phyloP scores from a whole-genome alignment of 2,888 invertebrate genomes.

The Nomada goodeniana region DNA sequence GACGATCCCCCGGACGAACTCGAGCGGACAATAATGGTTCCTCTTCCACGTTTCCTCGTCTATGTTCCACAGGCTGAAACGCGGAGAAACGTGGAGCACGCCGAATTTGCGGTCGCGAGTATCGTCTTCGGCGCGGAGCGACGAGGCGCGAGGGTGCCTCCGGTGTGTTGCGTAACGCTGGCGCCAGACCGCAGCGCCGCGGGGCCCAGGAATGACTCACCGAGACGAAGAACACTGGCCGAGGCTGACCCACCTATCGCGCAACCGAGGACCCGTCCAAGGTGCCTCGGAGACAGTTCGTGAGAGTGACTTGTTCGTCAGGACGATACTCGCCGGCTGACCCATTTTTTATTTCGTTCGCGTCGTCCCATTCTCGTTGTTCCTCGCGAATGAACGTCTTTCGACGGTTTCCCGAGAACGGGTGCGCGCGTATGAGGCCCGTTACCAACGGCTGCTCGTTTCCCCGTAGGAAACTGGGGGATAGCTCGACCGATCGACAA shows the following conservation, averaged over 20 bases:
- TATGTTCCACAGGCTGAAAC: background rate
- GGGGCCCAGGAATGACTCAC: slow-evolving; percentile 80
- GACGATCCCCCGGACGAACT: too few species aligned
- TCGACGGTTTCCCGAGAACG: too few species aligned
- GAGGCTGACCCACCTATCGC: slow-evolving; percentile 79
- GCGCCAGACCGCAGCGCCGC: slow-evolving; percentile 81
- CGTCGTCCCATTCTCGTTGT: slow-evolving; percentile 29
- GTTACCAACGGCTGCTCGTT: too few species aligned
- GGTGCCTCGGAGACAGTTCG: slow-evolving; percentile 76
- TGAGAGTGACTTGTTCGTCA: slow-evolving; percentile 72
- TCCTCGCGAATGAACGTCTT: background rate
- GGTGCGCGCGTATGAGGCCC: too few species aligned
- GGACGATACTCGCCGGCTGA: slow-evolving; percentile 64
- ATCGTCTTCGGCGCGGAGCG: slow-evolving; percentile 9
- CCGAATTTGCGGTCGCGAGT: background rate
- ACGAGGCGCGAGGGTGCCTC: slow-evolving; percentile 67
- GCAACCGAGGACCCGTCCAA: slow-evolving; percentile 78
- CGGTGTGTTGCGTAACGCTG: slow-evolving; percentile 79
- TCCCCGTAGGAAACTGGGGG: too few species aligned
- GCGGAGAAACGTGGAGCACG: background rate
- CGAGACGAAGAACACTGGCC: slow-evolving; percentile 74
- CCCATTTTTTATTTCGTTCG: slow-evolving; percentile 60
- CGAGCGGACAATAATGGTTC: too few species aligned
- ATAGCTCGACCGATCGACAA: too few species aligned
- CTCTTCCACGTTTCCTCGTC: background rate